Percentiles rank a stretch among this genome's conserved stretches.
Evolutionary conservation across 2,797 vertebrate genomes (phyloP).

Genomic region (Agapornis canus): DNA sequence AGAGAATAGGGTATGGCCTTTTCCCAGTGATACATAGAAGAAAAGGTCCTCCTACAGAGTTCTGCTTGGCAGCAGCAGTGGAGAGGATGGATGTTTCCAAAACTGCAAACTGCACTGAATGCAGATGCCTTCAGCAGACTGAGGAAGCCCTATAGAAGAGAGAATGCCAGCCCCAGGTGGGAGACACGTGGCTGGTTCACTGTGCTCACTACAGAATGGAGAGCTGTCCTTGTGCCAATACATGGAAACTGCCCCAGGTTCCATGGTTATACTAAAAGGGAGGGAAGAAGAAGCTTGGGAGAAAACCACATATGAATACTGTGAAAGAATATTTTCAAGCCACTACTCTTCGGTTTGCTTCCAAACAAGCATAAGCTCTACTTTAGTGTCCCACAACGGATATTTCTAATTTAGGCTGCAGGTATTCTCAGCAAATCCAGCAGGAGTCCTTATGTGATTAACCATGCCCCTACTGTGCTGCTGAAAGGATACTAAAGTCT

Average conservation of each 20-base stretch:
- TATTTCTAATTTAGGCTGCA: conserved; percentile 6
- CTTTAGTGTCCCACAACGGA: background rate
- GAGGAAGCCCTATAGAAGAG: background rate
- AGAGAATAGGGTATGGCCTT: background rate
- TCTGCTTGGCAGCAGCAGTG: background rate
- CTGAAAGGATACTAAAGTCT: background rate
- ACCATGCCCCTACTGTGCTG: background rate
- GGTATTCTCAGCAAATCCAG: background rate
- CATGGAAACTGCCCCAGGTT: background rate
- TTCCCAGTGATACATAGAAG: background rate
- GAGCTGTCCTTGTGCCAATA: background rate
- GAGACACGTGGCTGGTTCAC: background rate
- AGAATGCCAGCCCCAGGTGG: background rate
- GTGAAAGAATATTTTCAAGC: background rate
- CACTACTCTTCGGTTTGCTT: background rate
- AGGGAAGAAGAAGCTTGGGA: background rate
- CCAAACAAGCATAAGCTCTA: background rate
- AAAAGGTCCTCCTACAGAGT: background rate
- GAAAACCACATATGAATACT: background rate
- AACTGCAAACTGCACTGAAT: background rate
- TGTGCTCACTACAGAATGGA: background rate
- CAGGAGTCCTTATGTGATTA: background rate
- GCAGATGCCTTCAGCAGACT: background rate
- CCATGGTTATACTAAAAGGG: background rate
- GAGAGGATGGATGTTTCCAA: background rate